Conservation (phyloP, 2,113 vertebrate species). For the Pedetes capensis region DNA sequence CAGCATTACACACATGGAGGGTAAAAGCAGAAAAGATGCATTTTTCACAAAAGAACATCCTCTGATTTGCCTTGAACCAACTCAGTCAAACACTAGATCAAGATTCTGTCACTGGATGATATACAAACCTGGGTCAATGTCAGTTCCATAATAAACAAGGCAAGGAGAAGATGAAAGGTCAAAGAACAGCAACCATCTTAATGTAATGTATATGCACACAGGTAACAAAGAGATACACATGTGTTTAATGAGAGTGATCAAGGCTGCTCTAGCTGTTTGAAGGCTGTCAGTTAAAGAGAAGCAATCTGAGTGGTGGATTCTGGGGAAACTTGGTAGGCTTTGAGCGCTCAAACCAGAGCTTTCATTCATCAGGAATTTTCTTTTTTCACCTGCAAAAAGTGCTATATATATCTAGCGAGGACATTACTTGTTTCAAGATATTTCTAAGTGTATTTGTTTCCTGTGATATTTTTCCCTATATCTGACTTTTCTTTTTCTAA, state of each 20-base stretch:
- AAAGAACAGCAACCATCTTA: background rate
- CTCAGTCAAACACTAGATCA: background rate
- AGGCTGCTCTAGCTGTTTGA: background rate
- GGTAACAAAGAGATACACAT: background rate
- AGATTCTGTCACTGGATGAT: background rate
- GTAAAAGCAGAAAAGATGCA: background rate
- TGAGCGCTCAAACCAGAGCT: background rate
- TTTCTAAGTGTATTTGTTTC: background rate
- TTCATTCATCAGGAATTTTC: background rate
- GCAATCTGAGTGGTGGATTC: background rate
- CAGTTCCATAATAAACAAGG: background rate
- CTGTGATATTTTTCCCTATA: background rate
- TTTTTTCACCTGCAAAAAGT: background rate
- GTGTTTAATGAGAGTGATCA: background rate
- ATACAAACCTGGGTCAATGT: background rate
- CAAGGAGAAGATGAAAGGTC: background rate
- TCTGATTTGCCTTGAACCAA: background rate
- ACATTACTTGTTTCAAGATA: background rate
- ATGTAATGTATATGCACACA: rapidly evolving
- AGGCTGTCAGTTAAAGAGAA: background rate
- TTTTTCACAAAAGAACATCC: background rate
- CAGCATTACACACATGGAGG: background rate
- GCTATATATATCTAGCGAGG: background rate
- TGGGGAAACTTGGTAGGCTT: background rate
- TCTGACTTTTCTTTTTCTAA: background rate